phyloP scores from a whole-genome alignment of 2,888 invertebrate genomes.

The Sipha maydis region DNA sequence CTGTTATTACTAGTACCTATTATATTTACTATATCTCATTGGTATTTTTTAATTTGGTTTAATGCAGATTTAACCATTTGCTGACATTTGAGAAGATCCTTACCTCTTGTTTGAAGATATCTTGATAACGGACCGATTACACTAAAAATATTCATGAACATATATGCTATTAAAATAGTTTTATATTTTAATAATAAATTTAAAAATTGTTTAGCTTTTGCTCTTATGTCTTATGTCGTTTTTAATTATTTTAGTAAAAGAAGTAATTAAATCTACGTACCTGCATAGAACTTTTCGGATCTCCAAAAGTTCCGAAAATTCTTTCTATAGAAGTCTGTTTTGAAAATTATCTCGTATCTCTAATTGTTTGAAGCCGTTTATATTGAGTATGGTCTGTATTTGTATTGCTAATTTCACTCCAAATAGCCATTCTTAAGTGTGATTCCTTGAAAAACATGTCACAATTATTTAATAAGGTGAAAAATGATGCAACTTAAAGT shows the following conservation, averaged over 20 bases:
- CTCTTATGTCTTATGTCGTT: not conserved
- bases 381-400: not conserved
- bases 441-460: slow-evolving; percentile 55
- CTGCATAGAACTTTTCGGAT: slow-evolving; percentile 22
- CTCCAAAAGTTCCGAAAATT: slow-evolving; percentile 33
- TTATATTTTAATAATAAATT: slow-evolving; percentile 10
- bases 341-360: not conserved
- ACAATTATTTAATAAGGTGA: slow-evolving; percentile 46
- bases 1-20: not conserved
- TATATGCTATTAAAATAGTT: not conserved
- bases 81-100: no score
- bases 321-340: not conserved
- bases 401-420: not conserved
- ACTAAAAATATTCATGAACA: no score
- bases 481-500: slow-evolving; percentile 53
- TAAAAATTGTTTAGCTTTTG: not conserved
- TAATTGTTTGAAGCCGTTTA: not conserved
- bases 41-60: not conserved
- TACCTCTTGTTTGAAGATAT: slow-evolving; percentile 5
- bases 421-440: slow-evolving; percentile 21
- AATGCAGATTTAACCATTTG: slow-evolving; percentile 12
- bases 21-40: slow-evolving; percentile 1
- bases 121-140: not conserved
- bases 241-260: slow-evolving; percentile 3
- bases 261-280: not conserved